Evolutionary conservation across 2,888 invertebrate species (phyloP), one percentile per base, ranked within the genome.

Genomic region (Hedya salicella): DNA sequence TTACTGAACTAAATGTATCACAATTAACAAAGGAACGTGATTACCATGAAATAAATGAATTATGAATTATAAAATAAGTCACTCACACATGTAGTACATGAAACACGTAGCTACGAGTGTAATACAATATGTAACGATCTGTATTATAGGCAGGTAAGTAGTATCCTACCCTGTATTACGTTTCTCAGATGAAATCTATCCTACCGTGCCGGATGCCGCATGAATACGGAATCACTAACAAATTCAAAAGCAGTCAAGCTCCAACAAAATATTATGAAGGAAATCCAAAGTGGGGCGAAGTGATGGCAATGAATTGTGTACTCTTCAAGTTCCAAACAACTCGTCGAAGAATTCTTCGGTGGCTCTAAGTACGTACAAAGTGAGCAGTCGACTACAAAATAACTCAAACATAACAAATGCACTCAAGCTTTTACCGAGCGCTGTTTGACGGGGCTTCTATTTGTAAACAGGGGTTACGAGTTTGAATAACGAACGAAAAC

Each of bases 311-410:
- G 80, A 79, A 81, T 81, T 82, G 81, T 80, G 76, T 74, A 75
- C 71, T 77, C 53, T 73, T 70, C 67, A 82, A 87, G 78, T 86
- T 85, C 75, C 71, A 70, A 72, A 77, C 72, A 85, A 82, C 74
- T 83, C 72, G 70, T 61, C 71, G 71, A 79, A 79, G 81, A 83
- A 81, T 81, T 78, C 6, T 74, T 71, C 75, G 72, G 71, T 60
- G 73, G 71, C 70, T 71, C 71, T 76, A 75, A 74, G 76, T 70
- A 73, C 70, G 71, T 73, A 74, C 69, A 76, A 78, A 81, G 77
- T 73, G 79, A 79, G 77, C 82, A 81, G 77, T 79, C 77, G 73
- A 76, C 85, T 84, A 81, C 79, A 75, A 86, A 85, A 87, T 85
- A 86, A 82, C 82, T 82, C 78, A 78, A 83, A 83, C 70, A 69